Evolutionary conservation across 2,888 invertebrate species (phyloP), one percentile per base, ranked within the genome.

Genomic region (Iselma pallidipennis): DNA sequence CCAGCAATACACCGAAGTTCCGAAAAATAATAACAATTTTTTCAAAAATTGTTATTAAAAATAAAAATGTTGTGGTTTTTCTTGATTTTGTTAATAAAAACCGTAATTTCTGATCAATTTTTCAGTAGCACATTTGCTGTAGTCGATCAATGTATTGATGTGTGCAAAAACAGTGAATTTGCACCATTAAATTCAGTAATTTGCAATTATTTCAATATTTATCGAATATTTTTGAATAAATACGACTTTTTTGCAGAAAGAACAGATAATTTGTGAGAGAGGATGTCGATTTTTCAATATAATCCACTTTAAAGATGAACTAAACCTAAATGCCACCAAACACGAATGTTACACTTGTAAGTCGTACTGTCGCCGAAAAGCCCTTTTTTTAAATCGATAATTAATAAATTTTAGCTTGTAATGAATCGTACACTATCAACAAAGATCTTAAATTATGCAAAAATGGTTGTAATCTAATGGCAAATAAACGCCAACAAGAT

Each of bases 201-300:
- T 57, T 0, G 14, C 33, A 45, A 19, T 55, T 29, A 16, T 14
- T n/a, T 26, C 21, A 42, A 33, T 37, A 55, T 45, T 51, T 29
- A 49, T 57, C 48, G 58, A 33, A 58, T 52, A 55, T 71, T 72
- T 37, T n/a, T n/a, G n/a, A 12, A 14, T 14, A 37, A 16, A 14
- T 7, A 5, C 2, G 10, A 19, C n/a, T 45, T 2, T 45, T 12
- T 45, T 45, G 21, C 19, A 45, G 45, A 45, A 45, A 21, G 74
- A 74, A 42, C 73, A 73, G 67, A 65, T 67, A 14, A 73, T 77
- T 58, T 79, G 79, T 59, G 76, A 78, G 54, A 67, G 75, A 64
- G 79, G 79, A 2, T 79, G 79, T 61, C 63, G 74, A 54, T 75
- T 78, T 59, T 78, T 76, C 59, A 76, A 76, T 60, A 72, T 77